Percentiles rank a stretch among this genome's conserved stretches.
These are phyloP conservation scores for Cynodonichthys magdalenae DNA, from an alignment of 2,797 vertebrate species.

Conservation along the genomic window DNA sequence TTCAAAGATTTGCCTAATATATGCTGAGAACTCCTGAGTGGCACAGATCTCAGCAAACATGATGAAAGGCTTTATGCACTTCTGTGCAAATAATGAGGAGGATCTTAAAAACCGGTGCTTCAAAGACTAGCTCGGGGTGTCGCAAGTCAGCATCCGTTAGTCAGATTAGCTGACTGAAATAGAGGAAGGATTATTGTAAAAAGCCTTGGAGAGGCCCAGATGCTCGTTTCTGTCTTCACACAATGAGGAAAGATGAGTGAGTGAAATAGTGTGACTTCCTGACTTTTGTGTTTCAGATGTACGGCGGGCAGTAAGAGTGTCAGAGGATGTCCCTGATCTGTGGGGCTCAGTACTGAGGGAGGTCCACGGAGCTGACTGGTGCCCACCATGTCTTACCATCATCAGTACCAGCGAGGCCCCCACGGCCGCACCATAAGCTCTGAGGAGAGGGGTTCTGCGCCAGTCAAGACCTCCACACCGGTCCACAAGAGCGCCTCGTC, in stretches of 20 bases:
- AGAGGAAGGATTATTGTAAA: constrained; percentile 15
- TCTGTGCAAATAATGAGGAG: constrained; percentile 25
- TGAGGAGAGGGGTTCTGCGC: constrained; percentile 89
- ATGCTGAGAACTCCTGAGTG: constrained; percentile 21
- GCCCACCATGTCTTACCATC: constrained; percentile 79
- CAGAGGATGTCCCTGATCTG: constrained; percentile 64
- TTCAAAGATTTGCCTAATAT: constrained; percentile 2
- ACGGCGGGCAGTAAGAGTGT: constrained; percentile 47
- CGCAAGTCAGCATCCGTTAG: constrained; percentile 35
- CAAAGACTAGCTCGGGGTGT: constrained; percentile 34
- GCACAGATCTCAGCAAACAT: constrained; percentile 25
- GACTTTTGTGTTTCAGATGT: constrained; percentile 69
- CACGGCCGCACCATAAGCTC: constrained; percentile 88
- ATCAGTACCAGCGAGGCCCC: constrained; percentile 73
- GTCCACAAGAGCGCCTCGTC: constrained; percentile 95
- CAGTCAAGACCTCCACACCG: constrained; percentile 89
- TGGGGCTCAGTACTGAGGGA: constrained; percentile 62
- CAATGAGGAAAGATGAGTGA: constrained; percentile 13
- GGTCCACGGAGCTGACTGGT: constrained; percentile 46
- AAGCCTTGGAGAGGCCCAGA: constrained; percentile 10
- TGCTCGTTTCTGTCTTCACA: background rate
- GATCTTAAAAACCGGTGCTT: constrained; percentile 37
- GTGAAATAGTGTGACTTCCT: constrained; percentile 19
- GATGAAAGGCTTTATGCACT: constrained; percentile 44
- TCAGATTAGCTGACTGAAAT: constrained; percentile 23